Evolutionary conservation across 2,113 vertebrate genomes (phyloP).

Genomic region (Tetrax tetrax): DNA sequence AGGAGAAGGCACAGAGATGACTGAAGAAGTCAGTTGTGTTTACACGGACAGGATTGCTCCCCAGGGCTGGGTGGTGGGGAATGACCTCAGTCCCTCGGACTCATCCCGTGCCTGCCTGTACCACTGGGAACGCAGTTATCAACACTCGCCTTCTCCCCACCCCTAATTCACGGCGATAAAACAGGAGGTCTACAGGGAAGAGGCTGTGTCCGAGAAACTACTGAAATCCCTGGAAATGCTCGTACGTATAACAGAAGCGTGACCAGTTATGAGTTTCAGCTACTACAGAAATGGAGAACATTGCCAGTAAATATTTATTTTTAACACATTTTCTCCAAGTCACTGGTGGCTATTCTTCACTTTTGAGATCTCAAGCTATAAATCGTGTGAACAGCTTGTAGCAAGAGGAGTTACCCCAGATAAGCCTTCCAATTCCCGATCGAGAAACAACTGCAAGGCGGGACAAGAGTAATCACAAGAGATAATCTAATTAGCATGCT

Average conservation of each 20-base stretch:
- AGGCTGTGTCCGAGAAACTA: background rate
- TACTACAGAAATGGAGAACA: background rate
- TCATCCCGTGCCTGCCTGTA: too few species aligned
- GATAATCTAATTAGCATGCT: background rate
- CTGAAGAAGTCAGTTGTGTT: background rate
- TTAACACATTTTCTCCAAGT: background rate
- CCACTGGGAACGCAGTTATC: fast-evolving
- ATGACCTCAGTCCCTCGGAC: fast-evolving
- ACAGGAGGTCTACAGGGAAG: background rate
- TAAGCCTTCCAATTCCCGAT: background rate
- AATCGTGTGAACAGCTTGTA: fast-evolving
- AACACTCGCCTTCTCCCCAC: background rate
- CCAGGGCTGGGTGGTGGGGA: background rate
- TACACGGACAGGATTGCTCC: background rate
- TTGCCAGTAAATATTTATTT: background rate
- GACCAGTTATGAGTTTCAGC: background rate
- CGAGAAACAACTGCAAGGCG: background rate
- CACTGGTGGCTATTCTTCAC: background rate
- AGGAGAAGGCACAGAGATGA: background rate
- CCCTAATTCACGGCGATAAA: fast-evolving
- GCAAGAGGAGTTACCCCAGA: background rate
- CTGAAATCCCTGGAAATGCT: background rate
- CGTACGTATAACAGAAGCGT: fast-evolving
- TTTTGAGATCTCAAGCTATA: background rate
- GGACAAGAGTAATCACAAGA: background rate